Evolutionary conservation across 2,888 invertebrate species (phyloP), one percentile per base, ranked within the genome.

Genomic region (Eristalis intricaria): DNA sequence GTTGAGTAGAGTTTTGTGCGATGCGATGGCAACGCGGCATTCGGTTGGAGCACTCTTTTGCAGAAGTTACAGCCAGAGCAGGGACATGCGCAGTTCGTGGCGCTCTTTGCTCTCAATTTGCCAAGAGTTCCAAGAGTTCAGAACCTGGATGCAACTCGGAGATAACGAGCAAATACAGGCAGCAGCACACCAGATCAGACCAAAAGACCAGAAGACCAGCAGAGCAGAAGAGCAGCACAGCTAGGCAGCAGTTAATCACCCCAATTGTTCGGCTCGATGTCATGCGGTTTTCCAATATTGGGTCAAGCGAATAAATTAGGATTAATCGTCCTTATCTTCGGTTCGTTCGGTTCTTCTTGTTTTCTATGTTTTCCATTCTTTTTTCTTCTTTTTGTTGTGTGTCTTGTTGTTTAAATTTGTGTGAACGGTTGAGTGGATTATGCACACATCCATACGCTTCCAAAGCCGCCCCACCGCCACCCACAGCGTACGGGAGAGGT

Each of bases 201-300:
- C 32, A 32, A 7, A 32, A 66, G 35, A n/a, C 40, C 58, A 76
- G 58, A 43, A 43, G 4, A 43, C 15, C 43, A 50, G 50, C n/a
- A 50, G 50, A 50, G 50, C 50, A 50, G 50, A 50, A 50, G 61
- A 71, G 79, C 60, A 73, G 71, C 70, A 61, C 73, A 65, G 60
- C 76, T 66, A 78, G 78, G 83, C 71, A 79, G 87, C 79, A 87
- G 87, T 87, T 87, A 87, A 87, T 87, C 87, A 87, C 83, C 87
- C 84, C 87, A 87, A 87, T 84, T 87, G 87, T 87, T 87, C 63
- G 68, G 75, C 79, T 87, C 84, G 87, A 84, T 87, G 88, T 88
- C 88, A 88, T 88, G 88, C 84, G 88, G 88, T 88, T 88, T 88
- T 88, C 80, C 88, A 88, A 88, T 88, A 88, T 84, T 84, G 77